Conservation (phyloP, 1,140 invertebrate genomes). For the Drosophila cardini region DNA sequence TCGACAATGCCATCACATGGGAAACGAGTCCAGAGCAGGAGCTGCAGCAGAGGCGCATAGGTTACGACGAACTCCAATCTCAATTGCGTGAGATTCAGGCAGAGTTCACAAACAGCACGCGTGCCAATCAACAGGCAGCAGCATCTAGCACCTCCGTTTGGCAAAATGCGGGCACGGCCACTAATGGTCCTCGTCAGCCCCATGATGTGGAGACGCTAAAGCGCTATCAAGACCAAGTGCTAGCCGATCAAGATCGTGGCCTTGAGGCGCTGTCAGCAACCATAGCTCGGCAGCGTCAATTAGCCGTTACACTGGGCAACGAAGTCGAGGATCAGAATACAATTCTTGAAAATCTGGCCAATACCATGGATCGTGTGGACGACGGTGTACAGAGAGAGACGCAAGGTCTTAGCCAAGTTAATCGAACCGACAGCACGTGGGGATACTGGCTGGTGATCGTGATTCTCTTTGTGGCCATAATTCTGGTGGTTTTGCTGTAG, state of each 20-base stretch:
- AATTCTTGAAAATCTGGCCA: constrained; percentile 91
- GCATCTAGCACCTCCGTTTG: constrained; percentile 32
- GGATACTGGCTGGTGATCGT: constrained; percentile 89
- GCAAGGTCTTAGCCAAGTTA: constrained; percentile 87
- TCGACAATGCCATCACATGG: constrained; percentile 85
- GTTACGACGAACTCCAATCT: constrained; percentile 51
- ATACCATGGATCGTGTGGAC: constrained; percentile 90
- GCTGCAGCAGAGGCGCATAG: constrained; percentile 50
- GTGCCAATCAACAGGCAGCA: constrained; percentile 22
- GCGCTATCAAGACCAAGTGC: constrained; percentile 77
- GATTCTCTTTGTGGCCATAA: constrained; percentile 87
- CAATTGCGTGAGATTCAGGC: constrained; percentile 47
- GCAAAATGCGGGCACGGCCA: constrained; percentile 85
- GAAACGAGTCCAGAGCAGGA: constrained; percentile 56
- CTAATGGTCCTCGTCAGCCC: constrained; percentile 58
- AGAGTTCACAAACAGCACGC: constrained; percentile 42
- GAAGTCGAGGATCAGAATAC: constrained; percentile 93
- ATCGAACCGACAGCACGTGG: constrained; percentile 89
- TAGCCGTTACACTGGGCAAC: constrained; percentile 90
- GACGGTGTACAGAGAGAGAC: constrained; percentile 89
- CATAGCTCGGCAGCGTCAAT: constrained; percentile 91
- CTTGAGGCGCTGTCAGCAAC: constrained; percentile 91
- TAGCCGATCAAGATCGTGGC: constrained; percentile 91
- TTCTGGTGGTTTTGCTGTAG: constrained; percentile 80
- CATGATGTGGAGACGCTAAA: constrained; percentile 64